phyloP scores from a whole-genome alignment of 2,888 invertebrate genomes.

The Himalopsyche japonica region DNA sequence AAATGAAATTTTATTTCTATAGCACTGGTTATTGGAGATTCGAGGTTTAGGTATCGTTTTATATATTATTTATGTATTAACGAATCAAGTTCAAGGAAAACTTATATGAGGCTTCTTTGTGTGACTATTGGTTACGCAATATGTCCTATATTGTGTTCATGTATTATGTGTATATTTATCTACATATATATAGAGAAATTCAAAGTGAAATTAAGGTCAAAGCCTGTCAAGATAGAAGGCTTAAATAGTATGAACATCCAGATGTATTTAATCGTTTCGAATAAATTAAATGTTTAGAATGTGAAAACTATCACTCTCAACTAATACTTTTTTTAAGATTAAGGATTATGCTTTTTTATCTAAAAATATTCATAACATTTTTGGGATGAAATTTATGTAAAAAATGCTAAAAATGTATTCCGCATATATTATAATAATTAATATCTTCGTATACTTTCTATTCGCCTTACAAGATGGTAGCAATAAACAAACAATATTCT shows the following conservation, averaged over 20 bases:
- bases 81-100: background rate
- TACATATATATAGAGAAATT: constrained; percentile 6
- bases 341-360: too few relatives aligned
- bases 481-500: background rate
- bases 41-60: background rate
- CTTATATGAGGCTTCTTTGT: background rate
- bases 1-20: background rate
- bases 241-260: background rate
- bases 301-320: too few relatives aligned
- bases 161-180: background rate
- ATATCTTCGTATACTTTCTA: too few relatives aligned
- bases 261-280: background rate
- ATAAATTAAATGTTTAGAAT: too few relatives aligned
- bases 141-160: background rate
- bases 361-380: too few relatives aligned
- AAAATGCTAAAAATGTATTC: too few relatives aligned
- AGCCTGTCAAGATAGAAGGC: constrained; percentile 5
- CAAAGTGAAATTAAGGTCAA: constrained; percentile 17
- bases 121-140: background rate
- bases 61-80: background rate
- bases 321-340: too few relatives aligned
- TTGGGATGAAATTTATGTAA: too few relatives aligned
- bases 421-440: too few relatives aligned
- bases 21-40: background rate
- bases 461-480: background rate